Base-by-base conservation (phyloP, 2,888 invertebrate species). In the Drosophila borborema region DNA sequence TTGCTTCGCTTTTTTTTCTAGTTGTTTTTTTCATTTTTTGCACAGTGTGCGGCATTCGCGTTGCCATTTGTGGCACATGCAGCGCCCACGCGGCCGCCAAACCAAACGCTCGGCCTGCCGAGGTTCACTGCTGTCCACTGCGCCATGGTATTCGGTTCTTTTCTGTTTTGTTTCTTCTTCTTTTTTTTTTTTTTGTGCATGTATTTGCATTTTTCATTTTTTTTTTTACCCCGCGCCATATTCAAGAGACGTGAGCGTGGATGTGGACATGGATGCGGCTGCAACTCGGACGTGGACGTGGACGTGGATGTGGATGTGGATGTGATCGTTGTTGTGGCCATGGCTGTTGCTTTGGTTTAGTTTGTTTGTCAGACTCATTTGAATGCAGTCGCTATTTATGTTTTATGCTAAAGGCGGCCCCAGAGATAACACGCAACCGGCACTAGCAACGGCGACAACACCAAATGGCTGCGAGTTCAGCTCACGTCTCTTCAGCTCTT, bases 371-470 rank as follows among this genome's bases (percentile, higher is more conserved):
- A 71, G 82, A 81, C 86, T 90, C 90, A 86, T 86, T 86, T 86
- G 89, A 86, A 90, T 90, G 90, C 85, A 89, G 87, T 87, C 77
- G 87, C 82, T 90, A 90, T 90, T 89, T 86, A 86, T 88, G 85
- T 83, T 88, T 86, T 86, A 88, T 86, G 85, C 88, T 86, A 88
- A 88, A 88, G 85, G 83, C 78, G 64, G 66, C 51, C 74, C 68
- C 63, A 45, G 54, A 86, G 83, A 83, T 84, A 84, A 86, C 83
- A 83, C 73, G 77, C 80, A 83, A 81, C 72, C 58, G 56, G 66
- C 63, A 81, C 72, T 55, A 54, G 66, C 63, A 54, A 60, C 49
- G 49, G 49, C 49, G 49, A 78, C 77, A 77, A 78, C 78, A 71
- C 74, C 71, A 58, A 66, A 62, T 71, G 66, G 60, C 69, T 49